These are phyloP conservation scores for Melinaea marsaeus DNA, from an alignment of 2,888 invertebrate species.

Conservation along the genomic window DNA sequence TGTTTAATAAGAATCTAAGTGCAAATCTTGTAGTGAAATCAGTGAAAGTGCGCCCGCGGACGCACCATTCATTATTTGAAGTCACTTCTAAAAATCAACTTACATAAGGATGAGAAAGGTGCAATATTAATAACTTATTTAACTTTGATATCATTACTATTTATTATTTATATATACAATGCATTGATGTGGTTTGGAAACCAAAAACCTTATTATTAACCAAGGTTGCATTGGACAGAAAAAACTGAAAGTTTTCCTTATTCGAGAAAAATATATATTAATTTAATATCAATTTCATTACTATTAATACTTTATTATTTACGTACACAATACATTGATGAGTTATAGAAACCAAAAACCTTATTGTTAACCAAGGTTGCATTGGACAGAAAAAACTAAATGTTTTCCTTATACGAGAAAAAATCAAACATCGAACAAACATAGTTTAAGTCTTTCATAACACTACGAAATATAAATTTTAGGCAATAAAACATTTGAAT, in stretches of 20 bases:
- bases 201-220: neutral
- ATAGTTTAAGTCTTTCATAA: constrained; percentile 29
- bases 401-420: constrained; percentile 40
- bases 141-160: too few relatives aligned
- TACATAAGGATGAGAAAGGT: constrained; percentile 17
- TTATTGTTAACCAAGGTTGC: constrained; percentile 9
- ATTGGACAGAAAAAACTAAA: constrained; percentile 15
- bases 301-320: too few relatives aligned
- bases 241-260: constrained; percentile 37
- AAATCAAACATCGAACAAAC: constrained; percentile 25
- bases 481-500: neutral
- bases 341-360: neutral
- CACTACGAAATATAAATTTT: constrained; percentile 28
- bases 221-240: constrained; percentile 11
- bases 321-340: too few relatives aligned
- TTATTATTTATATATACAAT: too few relatives aligned
- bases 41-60: constrained; percentile 55
- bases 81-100: constrained; percentile 32
- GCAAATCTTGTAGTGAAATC: constrained; percentile 67
- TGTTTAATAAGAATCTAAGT: constrained; percentile 45
- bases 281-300: constrained; percentile 2
- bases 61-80: constrained; percentile 49
- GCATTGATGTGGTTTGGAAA: neutral
- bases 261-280: constrained; percentile 30
- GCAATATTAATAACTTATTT: constrained; percentile 1